phyloP scores from a whole-genome alignment of 2,888 invertebrate genomes.

The Phymatocera aterrima region DNA sequence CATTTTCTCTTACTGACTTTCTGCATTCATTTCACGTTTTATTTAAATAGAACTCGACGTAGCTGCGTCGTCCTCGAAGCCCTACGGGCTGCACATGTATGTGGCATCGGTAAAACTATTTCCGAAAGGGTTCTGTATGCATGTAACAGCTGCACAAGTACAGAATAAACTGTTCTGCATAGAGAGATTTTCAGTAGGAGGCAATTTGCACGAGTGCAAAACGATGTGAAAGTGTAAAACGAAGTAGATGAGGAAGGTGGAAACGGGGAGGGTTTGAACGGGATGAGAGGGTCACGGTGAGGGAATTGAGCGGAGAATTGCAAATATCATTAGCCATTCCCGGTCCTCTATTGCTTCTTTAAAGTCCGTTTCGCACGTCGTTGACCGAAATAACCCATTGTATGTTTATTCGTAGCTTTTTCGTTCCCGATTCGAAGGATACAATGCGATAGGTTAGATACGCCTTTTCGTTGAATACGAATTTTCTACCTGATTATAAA shows the following conservation, averaged over 20 bases:
- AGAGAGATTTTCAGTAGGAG: not conserved
- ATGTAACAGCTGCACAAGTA: not conserved
- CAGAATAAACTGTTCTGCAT: not conserved
- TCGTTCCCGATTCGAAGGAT: not conserved
- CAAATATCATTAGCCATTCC: constrained; percentile 48
- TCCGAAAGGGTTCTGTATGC: not conserved
- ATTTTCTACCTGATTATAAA: not conserved
- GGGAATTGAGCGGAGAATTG: constrained; percentile 41
- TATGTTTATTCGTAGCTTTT: not conserved
- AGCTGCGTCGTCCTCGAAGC: not conserved
- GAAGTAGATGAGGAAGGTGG: not conserved
- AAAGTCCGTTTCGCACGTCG: constrained; percentile 35
- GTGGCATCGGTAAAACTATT: not conserved
- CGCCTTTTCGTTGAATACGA: not conserved
- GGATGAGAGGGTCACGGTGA: constrained; percentile 23
- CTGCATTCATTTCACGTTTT: not conserved
- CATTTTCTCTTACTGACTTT: not conserved
- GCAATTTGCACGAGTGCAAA: constrained; percentile 38
- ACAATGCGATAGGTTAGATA: not conserved
- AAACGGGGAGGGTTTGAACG: not conserved
- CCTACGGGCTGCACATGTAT: not conserved
- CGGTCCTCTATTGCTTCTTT: constrained; percentile 31
- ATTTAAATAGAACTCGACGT: not conserved
- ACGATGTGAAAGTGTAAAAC: constrained; percentile 32
- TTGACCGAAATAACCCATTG: constrained; percentile 26